These are phyloP conservation scores for Brotula barbata DNA, from an alignment of 2,797 vertebrate genomes.

Conservation along the genomic window DNA sequence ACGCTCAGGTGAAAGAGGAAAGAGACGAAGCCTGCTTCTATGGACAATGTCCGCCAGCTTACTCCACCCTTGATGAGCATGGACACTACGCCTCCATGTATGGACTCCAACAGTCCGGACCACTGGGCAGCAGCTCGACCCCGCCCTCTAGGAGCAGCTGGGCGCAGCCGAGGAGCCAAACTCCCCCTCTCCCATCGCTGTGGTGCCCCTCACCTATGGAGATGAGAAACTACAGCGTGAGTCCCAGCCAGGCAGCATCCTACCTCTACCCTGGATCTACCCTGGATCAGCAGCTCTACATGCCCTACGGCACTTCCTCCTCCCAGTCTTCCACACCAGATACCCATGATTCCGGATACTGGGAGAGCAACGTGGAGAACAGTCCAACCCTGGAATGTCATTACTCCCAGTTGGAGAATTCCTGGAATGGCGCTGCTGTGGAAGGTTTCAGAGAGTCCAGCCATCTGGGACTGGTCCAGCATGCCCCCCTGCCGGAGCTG, in stretches of 20 bases:
- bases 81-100: slow-evolving; percentile 53
- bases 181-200: slow-evolving; percentile 26
- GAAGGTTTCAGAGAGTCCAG: slow-evolving; percentile 31
- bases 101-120: slow-evolving; percentile 44
- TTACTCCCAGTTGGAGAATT: slow-evolving; percentile 49
- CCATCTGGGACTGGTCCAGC: not conserved
- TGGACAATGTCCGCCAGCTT: slow-evolving; percentile 46
- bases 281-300: slow-evolving; percentile 58
- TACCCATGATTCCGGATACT: slow-evolving; percentile 74
- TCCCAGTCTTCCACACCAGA: slow-evolving; percentile 63
- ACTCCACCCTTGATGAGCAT: slow-evolving; percentile 38
- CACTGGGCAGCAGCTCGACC: slow-evolving; percentile 25
- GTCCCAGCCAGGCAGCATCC: slow-evolving; percentile 22
- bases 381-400: slow-evolving; percentile 35
- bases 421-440: slow-evolving; percentile 34
- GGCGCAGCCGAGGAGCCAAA: slow-evolving; percentile 42
- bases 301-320: slow-evolving; percentile 5
- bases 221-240: slow-evolving; percentile 42
- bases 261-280: slow-evolving; percentile 46
- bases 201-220: slow-evolving; percentile 64
- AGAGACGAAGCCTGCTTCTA: slow-evolving; percentile 59
- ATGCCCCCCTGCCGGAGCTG: slow-evolving; percentile 67
- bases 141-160: slow-evolving; percentile 51
- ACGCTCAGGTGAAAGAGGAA: slow-evolving; percentile 67
- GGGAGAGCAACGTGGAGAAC: slow-evolving; percentile 59